Evolutionary conservation across 2,888 invertebrate species (phyloP).

Genomic region (Zygaena filipendulae): DNA sequence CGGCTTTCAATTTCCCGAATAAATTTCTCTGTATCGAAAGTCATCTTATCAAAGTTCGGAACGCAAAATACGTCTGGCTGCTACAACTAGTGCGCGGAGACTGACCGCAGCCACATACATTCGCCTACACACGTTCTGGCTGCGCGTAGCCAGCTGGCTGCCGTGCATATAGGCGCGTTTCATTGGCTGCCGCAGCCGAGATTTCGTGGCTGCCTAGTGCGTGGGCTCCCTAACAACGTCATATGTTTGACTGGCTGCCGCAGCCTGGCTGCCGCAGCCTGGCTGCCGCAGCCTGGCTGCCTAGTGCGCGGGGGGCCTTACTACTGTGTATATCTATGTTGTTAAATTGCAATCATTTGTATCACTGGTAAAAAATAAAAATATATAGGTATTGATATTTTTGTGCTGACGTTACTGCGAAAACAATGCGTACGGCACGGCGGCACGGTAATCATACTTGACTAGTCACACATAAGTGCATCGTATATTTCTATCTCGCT

Average conservation of each 20-base stretch:
- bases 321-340: too few species aligned
- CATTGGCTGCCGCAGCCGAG: constrained; percentile 19
- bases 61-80: constrained; percentile 19
- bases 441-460: background rate
- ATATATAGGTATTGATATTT: too few species aligned
- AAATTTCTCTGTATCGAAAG: constrained; percentile 20
- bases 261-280: too few species aligned
- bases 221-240: too few species aligned
- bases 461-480: too few species aligned
- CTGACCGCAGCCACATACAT: constrained; percentile 17
- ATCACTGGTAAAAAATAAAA: too few species aligned
- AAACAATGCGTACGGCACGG: background rate
- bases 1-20: constrained; percentile 20
- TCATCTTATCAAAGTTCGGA: constrained; percentile 8
- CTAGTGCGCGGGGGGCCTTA: too few species aligned
- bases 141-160: constrained; percentile 16
- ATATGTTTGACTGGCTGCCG: too few species aligned
- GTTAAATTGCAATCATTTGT: too few species aligned
- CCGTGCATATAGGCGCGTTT: constrained; percentile 18
- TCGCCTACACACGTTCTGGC: constrained; percentile 15
- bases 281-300: too few species aligned
- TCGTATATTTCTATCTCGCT: background rate
- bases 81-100: constrained; percentile 15
- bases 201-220: constrained; percentile 20
- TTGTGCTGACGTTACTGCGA: too few species aligned